Percentiles rank a stretch among this genome's conserved stretches.
Conservation (phyloP, 2,113 vertebrate species). For the Mustela lutreola region DNA sequence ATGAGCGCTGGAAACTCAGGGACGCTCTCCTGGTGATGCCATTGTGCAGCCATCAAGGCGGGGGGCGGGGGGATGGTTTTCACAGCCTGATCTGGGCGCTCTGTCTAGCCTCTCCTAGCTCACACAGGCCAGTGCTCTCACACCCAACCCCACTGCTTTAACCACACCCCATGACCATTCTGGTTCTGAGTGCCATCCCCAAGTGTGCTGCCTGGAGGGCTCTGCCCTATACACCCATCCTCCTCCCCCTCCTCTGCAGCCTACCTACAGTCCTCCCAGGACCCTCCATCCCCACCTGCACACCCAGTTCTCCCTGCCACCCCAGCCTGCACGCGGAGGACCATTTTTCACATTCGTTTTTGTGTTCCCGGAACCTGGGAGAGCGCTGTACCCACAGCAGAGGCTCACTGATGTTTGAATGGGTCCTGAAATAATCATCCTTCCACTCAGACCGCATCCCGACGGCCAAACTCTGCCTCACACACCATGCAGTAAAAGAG, state of each 20-base stretch:
- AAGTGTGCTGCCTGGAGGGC: background rate
- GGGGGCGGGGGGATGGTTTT: background rate
- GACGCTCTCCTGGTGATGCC: background rate
- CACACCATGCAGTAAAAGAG: background rate
- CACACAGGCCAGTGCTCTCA: background rate
- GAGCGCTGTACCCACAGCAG: no score
- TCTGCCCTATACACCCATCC: background rate
- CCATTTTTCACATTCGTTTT: background rate
- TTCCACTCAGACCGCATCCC: background rate
- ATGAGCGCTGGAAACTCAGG: background rate
- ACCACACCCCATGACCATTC: no score
- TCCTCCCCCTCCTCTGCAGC: background rate
- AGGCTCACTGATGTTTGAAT: background rate
- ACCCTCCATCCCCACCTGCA: background rate
- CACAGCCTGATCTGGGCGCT: background rate
- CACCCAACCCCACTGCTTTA: no score
- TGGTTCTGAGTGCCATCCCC: background rate
- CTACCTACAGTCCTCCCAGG: background rate
- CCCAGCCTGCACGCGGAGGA: no score
- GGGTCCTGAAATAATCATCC: background rate
- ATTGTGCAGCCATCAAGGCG: no score
- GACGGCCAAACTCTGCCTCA: background rate
- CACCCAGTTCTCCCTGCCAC: background rate
- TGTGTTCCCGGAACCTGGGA: background rate
- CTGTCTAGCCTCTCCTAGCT: background rate